Conservation (phyloP, 2,113 vertebrate genomes). For the Mixornis gularis region DNA sequence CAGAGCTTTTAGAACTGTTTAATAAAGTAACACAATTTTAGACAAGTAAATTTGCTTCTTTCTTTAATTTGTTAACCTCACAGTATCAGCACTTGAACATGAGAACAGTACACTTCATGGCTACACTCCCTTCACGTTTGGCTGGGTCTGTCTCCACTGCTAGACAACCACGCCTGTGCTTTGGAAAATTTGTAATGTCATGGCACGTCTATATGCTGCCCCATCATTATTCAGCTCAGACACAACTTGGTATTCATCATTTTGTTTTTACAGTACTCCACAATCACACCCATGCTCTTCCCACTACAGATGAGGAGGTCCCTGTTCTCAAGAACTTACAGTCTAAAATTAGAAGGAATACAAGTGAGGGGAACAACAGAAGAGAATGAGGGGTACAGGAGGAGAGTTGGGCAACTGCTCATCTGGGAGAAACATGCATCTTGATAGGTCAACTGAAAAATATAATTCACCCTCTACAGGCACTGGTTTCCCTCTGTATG, state of each 20-base stretch:
- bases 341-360: conserved; percentile 10
- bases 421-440: not conserved
- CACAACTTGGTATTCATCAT: not conserved
- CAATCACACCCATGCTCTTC: not conserved
- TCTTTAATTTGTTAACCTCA: not conserved
- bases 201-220: not conserved
- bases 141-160: not conserved
- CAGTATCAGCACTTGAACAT: not conserved
- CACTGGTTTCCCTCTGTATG: not conserved
- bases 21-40: conserved; percentile 41
- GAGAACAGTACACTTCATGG: not conserved
- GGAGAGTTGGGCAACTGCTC: not conserved
- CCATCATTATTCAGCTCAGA: not conserved
- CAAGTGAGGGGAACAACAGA: not conserved
- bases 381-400: not conserved
- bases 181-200: not conserved
- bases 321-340: conserved; percentile 55
- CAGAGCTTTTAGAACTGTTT: conserved; percentile 38
- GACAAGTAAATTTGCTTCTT: conserved; percentile 17
- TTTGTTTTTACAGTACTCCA: not conserved
- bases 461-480: not conserved
- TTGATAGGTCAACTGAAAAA: not conserved
- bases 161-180: not conserved
- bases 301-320: not conserved
- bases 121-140: not conserved